These are phyloP conservation scores for Anguilla pacifica DNA, from an alignment of 2,797 vertebrate species.

Conservation along the genomic window DNA sequence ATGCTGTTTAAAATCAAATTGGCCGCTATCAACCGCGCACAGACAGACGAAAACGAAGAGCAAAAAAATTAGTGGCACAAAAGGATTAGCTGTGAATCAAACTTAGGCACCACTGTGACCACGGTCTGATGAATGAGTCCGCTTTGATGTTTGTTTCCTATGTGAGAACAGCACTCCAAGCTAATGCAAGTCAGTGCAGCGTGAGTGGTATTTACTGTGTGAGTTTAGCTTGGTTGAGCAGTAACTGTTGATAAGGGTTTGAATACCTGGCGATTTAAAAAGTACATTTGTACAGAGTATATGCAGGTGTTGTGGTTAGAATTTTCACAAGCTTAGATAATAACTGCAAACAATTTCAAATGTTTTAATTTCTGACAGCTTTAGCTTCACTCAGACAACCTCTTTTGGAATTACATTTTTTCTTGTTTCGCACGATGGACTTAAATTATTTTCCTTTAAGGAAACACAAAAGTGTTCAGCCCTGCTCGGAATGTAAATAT, in stretches of 20 bases:
- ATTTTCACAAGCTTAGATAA: background rate
- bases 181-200: background rate
- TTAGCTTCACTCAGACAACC: background rate
- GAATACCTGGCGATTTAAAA: background rate
- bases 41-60: background rate
- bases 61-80: background rate
- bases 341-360: background rate
- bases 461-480: background rate
- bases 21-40: background rate
- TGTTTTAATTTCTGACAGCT: background rate
- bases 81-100: background rate
- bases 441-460: background rate
- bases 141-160: background rate
- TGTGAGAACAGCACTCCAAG: background rate
- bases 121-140: background rate
- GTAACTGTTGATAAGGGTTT: background rate
- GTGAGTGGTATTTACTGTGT: conserved; percentile 2
- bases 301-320: background rate
- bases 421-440: background rate
- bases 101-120: background rate
- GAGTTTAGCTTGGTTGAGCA: background rate
- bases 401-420: background rate
- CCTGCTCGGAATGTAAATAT: background rate
- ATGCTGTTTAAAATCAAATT: background rate
- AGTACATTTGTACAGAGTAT: background rate